Evolutionary conservation across 2,113 vertebrate genomes (phyloP).

Genomic region (Peromyscus leucopus): DNA sequence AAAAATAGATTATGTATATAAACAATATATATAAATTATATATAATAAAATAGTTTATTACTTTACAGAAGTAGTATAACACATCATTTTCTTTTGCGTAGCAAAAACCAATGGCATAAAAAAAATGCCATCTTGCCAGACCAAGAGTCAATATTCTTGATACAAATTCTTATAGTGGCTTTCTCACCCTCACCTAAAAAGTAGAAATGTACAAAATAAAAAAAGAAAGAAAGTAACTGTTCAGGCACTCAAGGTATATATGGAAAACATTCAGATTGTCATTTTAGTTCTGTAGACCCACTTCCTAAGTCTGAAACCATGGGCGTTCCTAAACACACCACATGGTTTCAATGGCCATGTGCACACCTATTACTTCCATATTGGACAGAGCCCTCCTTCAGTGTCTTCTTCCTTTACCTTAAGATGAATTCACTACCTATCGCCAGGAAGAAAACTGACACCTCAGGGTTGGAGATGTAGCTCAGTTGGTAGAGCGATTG

Average conservation of each 20-base stretch:
- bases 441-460: constrained; percentile 25
- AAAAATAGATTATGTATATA: not conserved
- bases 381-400: not conserved
- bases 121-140: not conserved
- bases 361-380: not conserved
- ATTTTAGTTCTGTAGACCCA: not conserved
- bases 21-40: not conserved
- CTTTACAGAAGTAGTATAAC: not conserved
- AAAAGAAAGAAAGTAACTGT: not conserved
- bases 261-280: not conserved
- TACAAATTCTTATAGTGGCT: not conserved
- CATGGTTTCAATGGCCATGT: not conserved
- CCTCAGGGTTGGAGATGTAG: not conserved
- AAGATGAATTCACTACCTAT: not conserved
- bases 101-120: not conserved
- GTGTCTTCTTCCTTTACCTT: not conserved
- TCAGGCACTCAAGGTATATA: not conserved
- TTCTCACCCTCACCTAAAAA: constrained; percentile 45
- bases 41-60: not conserved
- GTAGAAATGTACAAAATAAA: not conserved
- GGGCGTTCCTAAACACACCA: not conserved
- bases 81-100: constrained; percentile 27
- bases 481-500: not conserved
- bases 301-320: not conserved
- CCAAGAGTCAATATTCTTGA: not conserved